Percentiles rank a stretch among this genome's conserved stretches.
Conservation (phyloP, 2,113 vertebrate genomes). For the Alosa alosa region DNA sequence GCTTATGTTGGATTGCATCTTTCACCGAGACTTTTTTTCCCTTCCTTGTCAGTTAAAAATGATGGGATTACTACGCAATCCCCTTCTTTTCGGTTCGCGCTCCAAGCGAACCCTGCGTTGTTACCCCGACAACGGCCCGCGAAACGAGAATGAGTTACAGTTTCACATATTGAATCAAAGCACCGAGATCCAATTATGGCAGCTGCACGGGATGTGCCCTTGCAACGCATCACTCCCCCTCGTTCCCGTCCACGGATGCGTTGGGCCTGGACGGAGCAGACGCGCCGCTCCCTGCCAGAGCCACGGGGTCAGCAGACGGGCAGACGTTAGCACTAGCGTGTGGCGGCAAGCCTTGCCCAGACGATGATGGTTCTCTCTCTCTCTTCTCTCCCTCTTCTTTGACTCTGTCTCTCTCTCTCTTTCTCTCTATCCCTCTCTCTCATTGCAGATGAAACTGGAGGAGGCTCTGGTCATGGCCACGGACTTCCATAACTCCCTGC, state of each 20-base stretch:
- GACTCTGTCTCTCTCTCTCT: neutral
- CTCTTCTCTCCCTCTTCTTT: constrained; percentile 17
- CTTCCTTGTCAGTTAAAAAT: neutral
- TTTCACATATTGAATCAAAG: constrained; percentile 30
- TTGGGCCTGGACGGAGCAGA: neutral
- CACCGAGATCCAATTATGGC: constrained; percentile 33
- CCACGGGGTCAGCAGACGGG: neutral
- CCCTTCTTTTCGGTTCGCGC: neutral
- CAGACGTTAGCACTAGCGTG: neutral
- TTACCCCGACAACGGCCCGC: constrained; percentile 17
- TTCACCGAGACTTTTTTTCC: neutral
- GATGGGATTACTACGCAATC: neutral
- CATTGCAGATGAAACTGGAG: constrained; percentile 85
- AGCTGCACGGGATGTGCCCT: constrained; percentile 19
- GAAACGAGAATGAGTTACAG: constrained; percentile 14
- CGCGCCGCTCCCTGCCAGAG: neutral
- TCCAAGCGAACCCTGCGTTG: constrained; percentile 1
- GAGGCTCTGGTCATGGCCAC: constrained; percentile 88
- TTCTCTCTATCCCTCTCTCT: constrained; percentile 29
- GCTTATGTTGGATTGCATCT: constrained; percentile 8
- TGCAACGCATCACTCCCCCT: neutral
- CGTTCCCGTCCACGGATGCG: neutral
- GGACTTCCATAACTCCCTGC: constrained; percentile 94
- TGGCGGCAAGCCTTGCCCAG: neutral
- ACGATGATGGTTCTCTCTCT: neutral